phyloP scores from a whole-genome alignment of 2,888 invertebrate species.

The Stenchaetothrips biformis region DNA sequence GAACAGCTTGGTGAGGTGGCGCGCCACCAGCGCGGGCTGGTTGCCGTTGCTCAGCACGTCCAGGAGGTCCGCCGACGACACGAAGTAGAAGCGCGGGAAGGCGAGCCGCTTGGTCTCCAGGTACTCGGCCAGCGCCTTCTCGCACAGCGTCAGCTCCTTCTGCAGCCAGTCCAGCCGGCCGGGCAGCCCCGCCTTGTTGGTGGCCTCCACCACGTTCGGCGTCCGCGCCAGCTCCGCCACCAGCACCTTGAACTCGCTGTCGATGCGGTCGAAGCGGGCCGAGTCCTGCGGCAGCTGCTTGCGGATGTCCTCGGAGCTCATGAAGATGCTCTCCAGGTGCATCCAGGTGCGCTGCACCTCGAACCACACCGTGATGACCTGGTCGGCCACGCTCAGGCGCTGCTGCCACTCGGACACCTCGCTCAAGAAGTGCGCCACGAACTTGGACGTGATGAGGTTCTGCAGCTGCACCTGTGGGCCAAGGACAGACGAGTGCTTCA shows the following conservation, averaged over 20 bases:
- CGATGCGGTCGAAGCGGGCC: conserved; percentile 84
- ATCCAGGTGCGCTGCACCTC: conserved; percentile 97
- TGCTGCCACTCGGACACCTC: conserved; percentile 94
- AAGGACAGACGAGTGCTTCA: too few species aligned
- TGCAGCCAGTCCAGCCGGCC: conserved; percentile 76
- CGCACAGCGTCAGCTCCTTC: conserved; percentile 81
- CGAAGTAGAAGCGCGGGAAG: conserved; percentile 94
- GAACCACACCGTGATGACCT: conserved; percentile 88
- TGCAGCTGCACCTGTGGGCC: conserved; percentile 75
- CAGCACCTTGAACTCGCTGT: conserved; percentile 80
- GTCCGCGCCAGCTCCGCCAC: conserved; percentile 72
- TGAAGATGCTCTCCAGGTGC: conserved; percentile 94
- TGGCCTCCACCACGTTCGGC: conserved; percentile 85
- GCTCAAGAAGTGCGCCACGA: conserved; percentile 89
- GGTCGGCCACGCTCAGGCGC: conserved; percentile 86
- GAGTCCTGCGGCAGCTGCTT: conserved; percentile 92
- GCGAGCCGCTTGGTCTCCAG: conserved; percentile 93
- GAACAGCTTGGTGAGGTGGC: conserved; percentile 88
- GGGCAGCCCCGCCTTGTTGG: conserved; percentile 77
- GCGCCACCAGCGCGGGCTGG: conserved; percentile 77
- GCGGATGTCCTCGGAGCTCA: conserved; percentile 95
- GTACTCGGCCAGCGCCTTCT: conserved; percentile 94
- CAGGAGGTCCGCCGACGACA: conserved; percentile 89
- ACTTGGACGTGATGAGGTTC: conserved; percentile 94
- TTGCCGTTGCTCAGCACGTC: conserved; percentile 95